Conservation (phyloP, 2,888 invertebrate genomes). For the Rhodophaea formosa region DNA sequence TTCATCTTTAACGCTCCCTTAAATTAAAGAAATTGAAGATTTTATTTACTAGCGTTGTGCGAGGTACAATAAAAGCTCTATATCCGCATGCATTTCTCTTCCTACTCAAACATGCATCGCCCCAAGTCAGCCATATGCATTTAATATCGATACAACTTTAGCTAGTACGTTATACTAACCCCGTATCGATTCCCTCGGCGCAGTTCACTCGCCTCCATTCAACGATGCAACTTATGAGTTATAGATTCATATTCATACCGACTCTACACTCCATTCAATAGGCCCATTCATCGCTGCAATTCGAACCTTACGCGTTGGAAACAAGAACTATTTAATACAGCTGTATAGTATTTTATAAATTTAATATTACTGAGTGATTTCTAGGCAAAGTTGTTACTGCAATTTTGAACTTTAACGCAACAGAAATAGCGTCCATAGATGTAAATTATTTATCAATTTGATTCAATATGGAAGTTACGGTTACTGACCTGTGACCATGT, state of each 20-base stretch:
- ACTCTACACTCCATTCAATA: slow-evolving; percentile 3
- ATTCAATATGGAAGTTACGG: slow-evolving; percentile 13
- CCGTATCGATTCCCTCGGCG: slow-evolving; percentile 4
- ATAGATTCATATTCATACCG: slow-evolving; percentile 12
- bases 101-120: too few species aligned
- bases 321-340: not conserved
- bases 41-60: too few species aligned
- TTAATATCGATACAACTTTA: not conserved
- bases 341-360: not conserved
- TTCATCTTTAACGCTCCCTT: too few species aligned
- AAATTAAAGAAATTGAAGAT: too few species aligned
- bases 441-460: not conserved
- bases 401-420: slow-evolving; percentile 8
- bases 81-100: too few species aligned
- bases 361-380: not conserved
- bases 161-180: not conserved
- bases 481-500: slow-evolving; percentile 13
- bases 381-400: not conserved
- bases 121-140: too few species aligned
- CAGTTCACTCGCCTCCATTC: slow-evolving; percentile 15
- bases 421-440: slow-evolving; percentile 4
- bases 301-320: not conserved
- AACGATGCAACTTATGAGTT: not conserved
- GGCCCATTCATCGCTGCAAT: not conserved
- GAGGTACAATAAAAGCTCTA: too few species aligned